These are phyloP conservation scores for Macrophya alboannulata DNA, from an alignment of 2,888 invertebrate genomes.

Conservation along the genomic window DNA sequence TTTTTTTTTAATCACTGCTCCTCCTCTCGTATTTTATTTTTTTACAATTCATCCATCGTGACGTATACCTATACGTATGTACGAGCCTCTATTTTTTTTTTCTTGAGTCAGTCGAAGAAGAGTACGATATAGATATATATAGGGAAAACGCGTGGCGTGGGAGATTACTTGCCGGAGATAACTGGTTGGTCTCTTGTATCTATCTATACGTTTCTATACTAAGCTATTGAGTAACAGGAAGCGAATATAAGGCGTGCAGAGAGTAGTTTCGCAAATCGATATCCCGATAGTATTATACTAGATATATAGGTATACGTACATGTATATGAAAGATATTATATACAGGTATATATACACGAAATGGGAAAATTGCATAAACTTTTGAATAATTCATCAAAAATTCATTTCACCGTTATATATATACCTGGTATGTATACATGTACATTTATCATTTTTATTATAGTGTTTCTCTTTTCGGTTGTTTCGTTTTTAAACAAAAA, in stretches of 20 bases:
- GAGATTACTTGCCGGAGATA: constrained; percentile 20
- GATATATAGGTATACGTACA: not conserved
- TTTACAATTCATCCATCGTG: not conserved
- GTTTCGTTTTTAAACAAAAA: no score
- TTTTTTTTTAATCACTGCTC: not conserved
- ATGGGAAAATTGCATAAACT: constrained; percentile 15
- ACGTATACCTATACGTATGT: not conserved
- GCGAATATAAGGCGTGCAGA: not conserved
- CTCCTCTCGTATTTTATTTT: not conserved
- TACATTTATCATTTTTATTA: not conserved
- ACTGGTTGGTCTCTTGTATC: not conserved
- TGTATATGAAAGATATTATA: not conserved
- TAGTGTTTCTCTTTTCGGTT: not conserved
- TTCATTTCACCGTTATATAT: not conserved
- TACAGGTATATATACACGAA: not conserved
- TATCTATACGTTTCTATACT: not conserved
- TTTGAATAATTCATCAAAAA: not conserved
- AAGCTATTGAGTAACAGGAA: constrained; percentile 20
- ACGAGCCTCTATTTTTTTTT: not conserved
- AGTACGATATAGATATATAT: no score
- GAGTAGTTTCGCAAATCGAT: constrained; percentile 17
- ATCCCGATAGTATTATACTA: not conserved
- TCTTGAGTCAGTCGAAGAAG: not conserved
- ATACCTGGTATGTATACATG: no score
- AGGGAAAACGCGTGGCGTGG: not conserved